Base-by-base conservation (phyloP, 2,113 vertebrate species). In the Noctilio leporinus region DNA sequence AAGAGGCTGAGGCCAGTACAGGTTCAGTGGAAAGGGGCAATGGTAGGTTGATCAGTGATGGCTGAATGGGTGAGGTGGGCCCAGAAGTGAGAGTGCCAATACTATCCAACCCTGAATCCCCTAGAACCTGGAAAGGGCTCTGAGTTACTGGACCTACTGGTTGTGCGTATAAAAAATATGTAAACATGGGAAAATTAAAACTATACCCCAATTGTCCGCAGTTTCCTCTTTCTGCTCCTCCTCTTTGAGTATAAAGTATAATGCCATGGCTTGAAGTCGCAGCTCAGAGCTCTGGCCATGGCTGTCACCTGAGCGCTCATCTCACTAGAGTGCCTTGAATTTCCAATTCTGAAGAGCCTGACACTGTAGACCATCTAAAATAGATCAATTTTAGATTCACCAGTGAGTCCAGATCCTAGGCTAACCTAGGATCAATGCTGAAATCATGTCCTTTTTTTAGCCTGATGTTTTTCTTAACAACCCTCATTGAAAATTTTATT, bases 71-170 rank as follows among this genome's bases (percentile, higher is more conserved):
- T 22, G 28, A 24, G 26, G 10, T 24, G 55, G 24, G 72, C 6
- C 73, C 43, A 28, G 45, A 43, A 85, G 33, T n/a, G n/a, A 33
- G 76, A 81, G 35, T 62, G n/a, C 8, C 10, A 3, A 3, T 7
- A 10, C 2, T 45, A 30, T 10, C n/a, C 65, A 67, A 17, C 12
- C 0, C n/a, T 2, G 0, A 26, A 26, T 10, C 69, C 51, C 4
- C 43, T 57, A n/a, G 49, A 89, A 22, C 38, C 24, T 17, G 14
- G n/a, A 45, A 17, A 53, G 3, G 16, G 26, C 40, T 81, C 67
- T 86, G n/a, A 81, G 75, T 43, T n/a, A 5, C 35, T 30, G n/a
- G 76, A 17, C 40, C 75, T 82, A 7, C 10, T 20, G 14, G 26
- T 49, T 57, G 15, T 14, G n/a, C 22, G 33, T 16, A 19, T 47